These are phyloP conservation scores for Dendrocincla fuliginosa DNA, from an alignment of 2,797 vertebrate genomes.

Conservation along the genomic window DNA sequence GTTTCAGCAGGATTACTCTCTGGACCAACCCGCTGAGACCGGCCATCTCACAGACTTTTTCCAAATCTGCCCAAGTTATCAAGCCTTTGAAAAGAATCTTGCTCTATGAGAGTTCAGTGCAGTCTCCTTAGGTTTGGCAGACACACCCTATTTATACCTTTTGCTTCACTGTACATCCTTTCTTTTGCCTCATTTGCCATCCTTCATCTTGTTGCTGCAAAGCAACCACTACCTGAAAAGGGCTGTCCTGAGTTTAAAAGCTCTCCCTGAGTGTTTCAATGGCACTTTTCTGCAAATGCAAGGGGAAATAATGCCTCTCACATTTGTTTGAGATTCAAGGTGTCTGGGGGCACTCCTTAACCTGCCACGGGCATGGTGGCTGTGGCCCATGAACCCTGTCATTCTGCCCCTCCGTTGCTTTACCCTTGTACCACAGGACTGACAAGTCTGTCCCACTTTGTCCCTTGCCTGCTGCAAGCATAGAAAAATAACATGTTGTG, in stretches of 20 bases:
- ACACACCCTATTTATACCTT: background rate
- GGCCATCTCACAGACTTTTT: background rate
- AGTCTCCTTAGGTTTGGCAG: background rate
- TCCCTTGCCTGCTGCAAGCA: background rate
- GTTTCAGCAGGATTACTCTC: background rate
- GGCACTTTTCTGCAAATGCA: background rate
- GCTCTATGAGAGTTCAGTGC: accelerated
- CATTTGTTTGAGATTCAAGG: background rate
- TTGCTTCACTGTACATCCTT: background rate
- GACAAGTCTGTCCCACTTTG: background rate
- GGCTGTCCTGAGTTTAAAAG: background rate
- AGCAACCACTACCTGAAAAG: background rate
- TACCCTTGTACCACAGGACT: background rate
- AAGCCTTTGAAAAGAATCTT: background rate
- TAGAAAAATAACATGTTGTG: background rate
- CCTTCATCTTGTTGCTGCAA: background rate
- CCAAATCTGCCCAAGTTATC: background rate
- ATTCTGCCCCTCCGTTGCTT: background rate
- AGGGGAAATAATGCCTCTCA: background rate
- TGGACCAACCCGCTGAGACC: background rate
- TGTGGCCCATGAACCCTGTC: background rate
- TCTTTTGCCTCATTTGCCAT: background rate
- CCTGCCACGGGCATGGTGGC: background rate
- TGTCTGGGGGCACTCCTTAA: background rate
- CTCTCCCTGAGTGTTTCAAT: background rate